phyloP scores from a whole-genome alignment of 2,888 invertebrate species.

The Xanthia icteritia region DNA sequence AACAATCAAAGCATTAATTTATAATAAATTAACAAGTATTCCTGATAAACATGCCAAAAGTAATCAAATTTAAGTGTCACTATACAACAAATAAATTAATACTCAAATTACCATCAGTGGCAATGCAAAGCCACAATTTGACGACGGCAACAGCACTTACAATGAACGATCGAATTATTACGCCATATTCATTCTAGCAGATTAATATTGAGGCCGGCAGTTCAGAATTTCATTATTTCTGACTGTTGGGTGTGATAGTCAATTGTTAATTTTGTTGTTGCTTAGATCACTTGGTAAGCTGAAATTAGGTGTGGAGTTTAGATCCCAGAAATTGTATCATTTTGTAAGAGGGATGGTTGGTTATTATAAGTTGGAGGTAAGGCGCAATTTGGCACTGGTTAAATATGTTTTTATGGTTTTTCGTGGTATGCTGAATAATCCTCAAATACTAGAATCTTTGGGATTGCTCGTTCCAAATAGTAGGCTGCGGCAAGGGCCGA shows the following conservation, averaged over 20 bases:
- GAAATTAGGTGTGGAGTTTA: background rate
- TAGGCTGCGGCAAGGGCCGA: too few relatives aligned
- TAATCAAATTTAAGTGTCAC: conserved; percentile 15
- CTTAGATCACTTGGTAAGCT: background rate
- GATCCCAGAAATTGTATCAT: too few relatives aligned
- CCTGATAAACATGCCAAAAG: conserved; percentile 10
- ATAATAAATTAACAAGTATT: conserved; percentile 6
- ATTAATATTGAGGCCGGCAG: conserved; percentile 28
- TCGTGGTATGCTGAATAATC: too few relatives aligned
- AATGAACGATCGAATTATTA: conserved; percentile 34
- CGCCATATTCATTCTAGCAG: conserved; percentile 9
- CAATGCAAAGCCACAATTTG: conserved; percentile 32
- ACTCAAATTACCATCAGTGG: conserved; percentile 22
- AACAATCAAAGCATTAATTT: too few relatives aligned
- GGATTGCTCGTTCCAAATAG: too few relatives aligned
- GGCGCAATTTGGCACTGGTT: too few relatives aligned
- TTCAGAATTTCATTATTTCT: conserved; percentile 23
- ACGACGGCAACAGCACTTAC: background rate
- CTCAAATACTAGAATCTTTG: too few relatives aligned
- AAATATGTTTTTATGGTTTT: too few relatives aligned
- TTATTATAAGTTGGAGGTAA: too few relatives aligned
- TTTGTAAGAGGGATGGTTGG: too few relatives aligned
- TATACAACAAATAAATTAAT: conserved; percentile 26
- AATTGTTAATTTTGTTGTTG: conserved; percentile 22
- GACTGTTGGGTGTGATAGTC: conserved; percentile 6